A percentile compares a stretch with the other conserved stretches of the same genome.
Conservation (phyloP, 2,113 vertebrate species). For the Micronycteris hirsuta region DNA sequence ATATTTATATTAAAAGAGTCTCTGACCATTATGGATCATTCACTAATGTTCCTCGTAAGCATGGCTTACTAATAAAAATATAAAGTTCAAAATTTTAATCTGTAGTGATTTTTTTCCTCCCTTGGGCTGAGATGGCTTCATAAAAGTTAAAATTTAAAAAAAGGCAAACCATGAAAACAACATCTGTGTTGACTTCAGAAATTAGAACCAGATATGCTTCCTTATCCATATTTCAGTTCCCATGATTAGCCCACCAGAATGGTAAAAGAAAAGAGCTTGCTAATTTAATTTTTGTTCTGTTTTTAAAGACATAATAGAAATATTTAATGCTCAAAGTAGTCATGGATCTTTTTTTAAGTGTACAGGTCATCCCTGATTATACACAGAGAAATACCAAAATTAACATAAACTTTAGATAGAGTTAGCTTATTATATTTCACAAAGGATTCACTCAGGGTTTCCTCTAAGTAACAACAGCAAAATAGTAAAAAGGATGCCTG, state of each 20-base stretch:
- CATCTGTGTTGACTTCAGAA: conserved; percentile 71
- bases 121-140: neutral
- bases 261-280: conserved; percentile 37
- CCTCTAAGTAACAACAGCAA: neutral
- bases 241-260: conserved; percentile 44
- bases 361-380: neutral
- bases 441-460: neutral
- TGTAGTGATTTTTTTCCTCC: neutral
- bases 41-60: neutral
- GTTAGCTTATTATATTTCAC: conserved; percentile 23
- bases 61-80: neutral
- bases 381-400: conserved; percentile 47
- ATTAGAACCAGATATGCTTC: conserved; percentile 73
- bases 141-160: neutral
- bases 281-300: conserved; percentile 36
- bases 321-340: neutral
- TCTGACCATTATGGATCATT: neutral
- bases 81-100: conserved; percentile 14
- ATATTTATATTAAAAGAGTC: neutral
- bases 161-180: conserved; percentile 59
- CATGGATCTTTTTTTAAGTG: neutral
- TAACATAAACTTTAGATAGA: conserved; percentile 36
- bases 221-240: conserved; percentile 59
- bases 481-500: conserved; percentile 25
- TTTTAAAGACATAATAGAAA: conserved; percentile 43